These are phyloP conservation scores for Mus musculus DNA, from an alignment of 2,113 vertebrate genomes.

Conservation along the genomic window GRCm39 chr16:10417001-10417500, in stretches of 20 bases:
- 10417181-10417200: neutral
- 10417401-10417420: neutral
- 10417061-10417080: neutral
- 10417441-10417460: neutral
- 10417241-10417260: neutral
- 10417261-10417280: neutral
- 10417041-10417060: neutral
- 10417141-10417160: neutral
- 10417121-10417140: neutral
- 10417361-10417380: neutral
- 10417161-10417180: neutral
- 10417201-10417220: neutral
- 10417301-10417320: neutral
- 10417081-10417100: neutral
- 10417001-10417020: neutral
- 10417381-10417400: neutral
- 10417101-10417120: neutral
- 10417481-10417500: neutral
- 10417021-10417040: neutral
- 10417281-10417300: neutral
- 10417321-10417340: neutral
- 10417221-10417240: neutral
- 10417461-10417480: neutral
- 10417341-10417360: neutral
- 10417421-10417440: neutral